Percentiles rank a stretch among this genome's conserved stretches.
Conservation (phyloP, 2,797 vertebrate species). For the Decapterus maruadsi region DNA sequence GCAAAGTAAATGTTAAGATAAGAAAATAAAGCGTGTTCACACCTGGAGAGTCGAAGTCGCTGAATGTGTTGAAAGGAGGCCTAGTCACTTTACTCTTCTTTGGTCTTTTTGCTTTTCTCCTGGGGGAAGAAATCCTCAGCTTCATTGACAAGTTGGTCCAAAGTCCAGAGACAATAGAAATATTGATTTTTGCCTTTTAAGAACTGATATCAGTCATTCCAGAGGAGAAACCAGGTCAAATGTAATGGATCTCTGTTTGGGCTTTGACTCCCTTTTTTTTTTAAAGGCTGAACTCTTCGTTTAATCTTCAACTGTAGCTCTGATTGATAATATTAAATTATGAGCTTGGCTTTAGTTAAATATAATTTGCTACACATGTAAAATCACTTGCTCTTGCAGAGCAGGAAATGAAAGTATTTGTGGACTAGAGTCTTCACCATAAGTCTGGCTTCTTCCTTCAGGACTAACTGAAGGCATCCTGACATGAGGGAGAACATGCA, state of each 20-base stretch:
- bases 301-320: background rate
- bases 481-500: background rate
- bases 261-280: no score
- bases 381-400: background rate
- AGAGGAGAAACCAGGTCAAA: background rate
- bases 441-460: background rate
- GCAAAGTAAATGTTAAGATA: slow-evolving; percentile 31
- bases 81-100: background rate
- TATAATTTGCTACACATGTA: background rate
- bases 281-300: background rate
- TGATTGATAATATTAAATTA: background rate
- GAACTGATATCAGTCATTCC: background rate
- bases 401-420: no score
- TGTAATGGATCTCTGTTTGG: no score
- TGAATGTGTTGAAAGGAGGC: background rate
- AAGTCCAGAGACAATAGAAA: background rate
- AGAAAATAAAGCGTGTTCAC: slow-evolving; percentile 21
- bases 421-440: background rate
- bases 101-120: background rate
- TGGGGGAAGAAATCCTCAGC: background rate
- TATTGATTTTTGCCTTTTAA: background rate
- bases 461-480: slow-evolving; percentile 8
- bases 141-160: background rate
- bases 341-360: background rate
- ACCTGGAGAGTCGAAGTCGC: background rate